Evolutionary conservation across 2,888 invertebrate species (phyloP).

Genomic region (Globia sparganii): DNA sequence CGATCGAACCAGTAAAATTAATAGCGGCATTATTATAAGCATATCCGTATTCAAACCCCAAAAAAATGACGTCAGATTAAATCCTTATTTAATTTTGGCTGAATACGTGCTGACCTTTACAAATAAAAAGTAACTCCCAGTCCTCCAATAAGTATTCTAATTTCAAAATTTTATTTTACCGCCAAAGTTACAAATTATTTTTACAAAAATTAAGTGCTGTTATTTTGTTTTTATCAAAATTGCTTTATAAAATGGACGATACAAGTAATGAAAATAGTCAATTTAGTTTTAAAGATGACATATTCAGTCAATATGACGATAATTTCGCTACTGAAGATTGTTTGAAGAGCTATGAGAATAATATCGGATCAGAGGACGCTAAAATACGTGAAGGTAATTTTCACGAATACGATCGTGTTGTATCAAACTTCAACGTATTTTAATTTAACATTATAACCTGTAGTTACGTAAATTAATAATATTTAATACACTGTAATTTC

Average conservation of each 20-base stretch:
- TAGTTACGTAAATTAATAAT: not conserved
- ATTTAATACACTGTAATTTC: not conserved
- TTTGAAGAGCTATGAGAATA: constrained; percentile 58
- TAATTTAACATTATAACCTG: not conserved
- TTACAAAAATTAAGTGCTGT: not conserved
- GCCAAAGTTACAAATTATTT: constrained; percentile 50
- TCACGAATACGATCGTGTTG: not conserved
- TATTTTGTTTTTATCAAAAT: constrained; percentile 27
- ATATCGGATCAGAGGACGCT: constrained; percentile 33
- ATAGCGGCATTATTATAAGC: not conserved
- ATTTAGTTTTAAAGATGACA: constrained; percentile 67
- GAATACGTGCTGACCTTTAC: not conserved
- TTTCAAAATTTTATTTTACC: constrained; percentile 50
- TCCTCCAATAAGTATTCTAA: constrained; percentile 23
- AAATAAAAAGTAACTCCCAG: constrained; percentile 14
- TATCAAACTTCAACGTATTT: too few species aligned
- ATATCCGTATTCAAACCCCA: not conserved
- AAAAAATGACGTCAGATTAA: not conserved
- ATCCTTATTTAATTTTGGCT: constrained; percentile 19
- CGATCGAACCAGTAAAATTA: not conserved
- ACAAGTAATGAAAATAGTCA: constrained; percentile 58
- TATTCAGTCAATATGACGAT: constrained; percentile 76
- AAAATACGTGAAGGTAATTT: constrained; percentile 49
- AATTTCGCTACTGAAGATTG: constrained; percentile 71
- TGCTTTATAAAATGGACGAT: constrained; percentile 69